Percentiles rank a stretch among this genome's conserved stretches.
These are phyloP conservation scores for Sinopyrophorus schimmeli DNA, from an alignment of 2,888 invertebrate genomes.

Conservation along the genomic window DNA sequence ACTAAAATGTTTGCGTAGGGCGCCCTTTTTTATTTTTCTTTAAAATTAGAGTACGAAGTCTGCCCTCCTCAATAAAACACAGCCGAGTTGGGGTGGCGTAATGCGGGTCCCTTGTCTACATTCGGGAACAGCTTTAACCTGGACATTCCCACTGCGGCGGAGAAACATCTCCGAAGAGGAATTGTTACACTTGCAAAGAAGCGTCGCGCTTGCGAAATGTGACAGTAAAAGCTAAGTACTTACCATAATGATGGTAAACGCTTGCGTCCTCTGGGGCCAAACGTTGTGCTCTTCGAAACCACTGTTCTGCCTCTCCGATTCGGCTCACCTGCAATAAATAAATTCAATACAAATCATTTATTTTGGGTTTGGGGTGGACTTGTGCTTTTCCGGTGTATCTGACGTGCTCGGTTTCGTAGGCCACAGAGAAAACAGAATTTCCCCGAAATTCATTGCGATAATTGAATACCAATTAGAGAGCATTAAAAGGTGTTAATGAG, in stretches of 20 bases:
- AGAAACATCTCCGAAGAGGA: slow-evolving; percentile 41
- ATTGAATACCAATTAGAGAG: too few relatives aligned
- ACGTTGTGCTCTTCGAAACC: slow-evolving; percentile 83
- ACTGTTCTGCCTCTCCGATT: slow-evolving; percentile 81
- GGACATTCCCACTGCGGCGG: slow-evolving; percentile 42
- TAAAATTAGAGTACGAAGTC: slow-evolving; percentile 14
- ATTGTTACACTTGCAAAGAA: slow-evolving; percentile 37
- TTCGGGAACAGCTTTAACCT: slow-evolving; percentile 29
- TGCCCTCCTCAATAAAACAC: slow-evolving; percentile 13
- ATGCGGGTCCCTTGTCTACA: slow-evolving; percentile 27
- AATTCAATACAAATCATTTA: too few relatives aligned
- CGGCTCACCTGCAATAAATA: slow-evolving; percentile 70
- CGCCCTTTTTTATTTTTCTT: slow-evolving; percentile 13
- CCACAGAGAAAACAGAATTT: too few relatives aligned
- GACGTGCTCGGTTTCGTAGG: too few relatives aligned
- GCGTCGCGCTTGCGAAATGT: slow-evolving; percentile 17
- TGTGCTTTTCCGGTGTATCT: too few relatives aligned
- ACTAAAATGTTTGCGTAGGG: too few relatives aligned
- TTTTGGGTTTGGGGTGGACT: too few relatives aligned
- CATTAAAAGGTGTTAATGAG: too few relatives aligned
- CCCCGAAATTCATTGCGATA: too few relatives aligned
- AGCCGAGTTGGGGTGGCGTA: slow-evolving; percentile 12
- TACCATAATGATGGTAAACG: slow-evolving; percentile 90
- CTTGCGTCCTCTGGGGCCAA: slow-evolving; percentile 82
- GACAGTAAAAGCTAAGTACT: slow-evolving; percentile 44